Base-by-base conservation (phyloP, 2,888 invertebrate genomes). In the Aromia moschata region DNA sequence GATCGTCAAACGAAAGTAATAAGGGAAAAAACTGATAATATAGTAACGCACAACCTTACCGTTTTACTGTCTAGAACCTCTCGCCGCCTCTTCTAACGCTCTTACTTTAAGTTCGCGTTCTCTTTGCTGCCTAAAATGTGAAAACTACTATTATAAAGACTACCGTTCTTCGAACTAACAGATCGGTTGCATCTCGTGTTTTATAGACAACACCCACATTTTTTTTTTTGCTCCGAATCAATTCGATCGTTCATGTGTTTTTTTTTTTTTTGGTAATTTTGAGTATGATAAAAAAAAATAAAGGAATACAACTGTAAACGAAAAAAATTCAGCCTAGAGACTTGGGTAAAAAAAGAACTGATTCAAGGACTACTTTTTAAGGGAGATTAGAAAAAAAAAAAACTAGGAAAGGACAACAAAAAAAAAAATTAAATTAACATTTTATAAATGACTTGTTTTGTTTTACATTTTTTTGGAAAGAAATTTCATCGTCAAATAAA, bases 21-120 rank as follows among this genome's bases (percentile, higher is more conserved):
- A 5, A 37, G 1, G 30, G 15, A 47, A 18, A 54, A 54, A 45
- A 17, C 14, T 40, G 5, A 20, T 43, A 43, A 25, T 52, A 49
- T 14, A 47, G 18, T 18, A 41, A 41, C 40, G 43, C 17, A 16
- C 17, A 36, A 44, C 33, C 53, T 53, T 53, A 53, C 53, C 44
- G 17, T 43, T 20, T 70, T 73, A 74, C 62, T 67, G 67, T 76
- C 87, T 81, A 69, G 87, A 86, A 75, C 87, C 91, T 76, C 92
- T 86, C 68, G 93, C 91, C 67, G 93, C 93, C 83, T 93, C 92
- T 83, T 93, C 93, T 73, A 93, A 83, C 68, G 91, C 92, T 76
- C 93, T 87, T 76, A 93, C 91, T 84, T 93, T 93, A 74, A 93
- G 85, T 83, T 93, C 92, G 69, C 92, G 86, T 76, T 93, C 92